Conservation (phyloP, 2,113 vertebrate genomes). For the Recurvirostra avosetta region DNA sequence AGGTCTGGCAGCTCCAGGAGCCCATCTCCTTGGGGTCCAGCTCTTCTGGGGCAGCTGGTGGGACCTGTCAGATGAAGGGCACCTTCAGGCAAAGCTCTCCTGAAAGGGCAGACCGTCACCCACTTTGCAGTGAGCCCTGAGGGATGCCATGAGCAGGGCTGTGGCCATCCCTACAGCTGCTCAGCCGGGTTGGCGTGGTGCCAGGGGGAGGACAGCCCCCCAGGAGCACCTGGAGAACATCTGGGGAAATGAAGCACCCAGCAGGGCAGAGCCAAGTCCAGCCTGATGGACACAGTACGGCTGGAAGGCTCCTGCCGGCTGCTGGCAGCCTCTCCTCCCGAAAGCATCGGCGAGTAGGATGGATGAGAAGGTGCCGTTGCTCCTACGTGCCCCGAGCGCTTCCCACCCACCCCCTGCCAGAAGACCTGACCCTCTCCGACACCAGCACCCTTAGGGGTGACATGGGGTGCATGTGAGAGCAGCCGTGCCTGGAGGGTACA, state of each 20-base stretch:
- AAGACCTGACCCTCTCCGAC: not conserved
- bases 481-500: not conserved
- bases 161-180: not conserved
- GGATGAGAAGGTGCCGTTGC: not conserved
- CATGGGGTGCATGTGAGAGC: not conserved
- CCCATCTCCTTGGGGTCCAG: not conserved
- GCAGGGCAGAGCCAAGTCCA: not conserved
- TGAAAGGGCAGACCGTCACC: not conserved
- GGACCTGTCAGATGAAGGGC: not conserved
- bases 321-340: not conserved
- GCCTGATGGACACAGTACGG: accelerated
- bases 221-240: not conserved
- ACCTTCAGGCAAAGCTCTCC: not conserved
- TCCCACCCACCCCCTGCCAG: not conserved
- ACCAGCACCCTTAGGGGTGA: not conserved
- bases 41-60: not conserved
- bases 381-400: accelerated
- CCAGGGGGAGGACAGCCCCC: not conserved
- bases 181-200: not conserved
- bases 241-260: not conserved
- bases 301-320: not conserved
- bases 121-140: not conserved
- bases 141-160: not conserved
- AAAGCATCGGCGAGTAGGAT: not conserved
- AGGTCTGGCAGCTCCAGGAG: accelerated